Evolutionary conservation across 1,140 invertebrate genomes (phyloP).

Genomic region (Drosophila parvula): DNA sequence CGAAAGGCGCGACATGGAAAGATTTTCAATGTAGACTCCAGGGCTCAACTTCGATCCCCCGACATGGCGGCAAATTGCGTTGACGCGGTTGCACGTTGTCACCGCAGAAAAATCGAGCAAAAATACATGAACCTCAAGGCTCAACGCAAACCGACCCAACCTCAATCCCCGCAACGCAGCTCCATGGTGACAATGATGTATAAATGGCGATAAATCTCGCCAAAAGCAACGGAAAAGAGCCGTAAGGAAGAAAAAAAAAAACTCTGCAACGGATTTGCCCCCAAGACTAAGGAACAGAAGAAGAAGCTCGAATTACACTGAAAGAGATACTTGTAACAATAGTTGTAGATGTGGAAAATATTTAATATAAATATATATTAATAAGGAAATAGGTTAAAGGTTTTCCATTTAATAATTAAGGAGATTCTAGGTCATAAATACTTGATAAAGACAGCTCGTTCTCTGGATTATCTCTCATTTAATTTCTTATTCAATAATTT

Average conservation of each 20-base stretch:
- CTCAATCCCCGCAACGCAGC: conserved; percentile 22
- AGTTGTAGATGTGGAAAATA: background rate
- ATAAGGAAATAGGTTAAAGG: no score
- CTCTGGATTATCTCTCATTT: background rate
- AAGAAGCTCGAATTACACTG: conserved; percentile 18
- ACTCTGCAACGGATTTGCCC: conserved; percentile 60
- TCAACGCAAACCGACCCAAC: conserved; percentile 12
- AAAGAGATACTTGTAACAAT: background rate
- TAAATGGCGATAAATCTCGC: conserved; percentile 78
- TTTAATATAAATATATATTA: background rate
- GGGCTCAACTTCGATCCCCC: conserved; percentile 52
- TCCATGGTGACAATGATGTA: conserved; percentile 76
- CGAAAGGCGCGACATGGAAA: conserved; percentile 61
- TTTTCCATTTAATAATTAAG: no score
- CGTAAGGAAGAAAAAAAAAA: conserved; percentile 17
- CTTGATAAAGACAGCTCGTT: background rate
- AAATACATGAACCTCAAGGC: conserved; percentile 8
- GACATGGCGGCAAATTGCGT: conserved; percentile 80
- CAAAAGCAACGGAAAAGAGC: conserved; percentile 40
- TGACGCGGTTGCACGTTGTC: conserved; percentile 73
- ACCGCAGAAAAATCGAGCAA: conserved; percentile 61
- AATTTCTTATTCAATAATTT: background rate
- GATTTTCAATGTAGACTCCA: conserved; percentile 26
- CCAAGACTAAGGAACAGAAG: conserved; percentile 40
- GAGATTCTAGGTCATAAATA: background rate